Base-by-base conservation (phyloP, 2,888 invertebrate genomes). In the Trilocha varians region DNA sequence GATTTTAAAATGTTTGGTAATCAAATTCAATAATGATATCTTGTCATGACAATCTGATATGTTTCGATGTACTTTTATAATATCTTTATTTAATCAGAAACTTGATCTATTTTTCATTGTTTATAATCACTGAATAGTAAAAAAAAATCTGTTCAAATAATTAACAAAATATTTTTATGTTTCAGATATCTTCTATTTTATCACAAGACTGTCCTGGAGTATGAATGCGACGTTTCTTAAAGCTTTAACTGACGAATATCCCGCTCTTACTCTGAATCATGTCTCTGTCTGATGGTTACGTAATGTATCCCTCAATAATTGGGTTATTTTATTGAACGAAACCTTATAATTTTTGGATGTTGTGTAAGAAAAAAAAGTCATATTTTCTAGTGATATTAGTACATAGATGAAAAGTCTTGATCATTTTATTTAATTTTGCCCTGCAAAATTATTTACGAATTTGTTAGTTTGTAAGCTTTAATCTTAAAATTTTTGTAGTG, bases 131-230 rank as follows among this genome's bases (percentile, higher is more conserved):
- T n/a, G n/a, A n/a, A n/a, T n/a, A n/a, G n/a, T n/a, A n/a, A n/a
- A n/a, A n/a, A n/a, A n/a, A n/a, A n/a, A n/a, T n/a, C n/a, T n/a
- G n/a, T n/a, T n/a, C n/a, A n/a, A n/a, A n/a, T 34, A 39, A 41
- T 13, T 39, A 32, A 41, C 42, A 33, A 44, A 16, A 41, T 48
- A 47, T 47, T 48, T 52, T 53, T 65, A 59, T 60, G 57, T 90
- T 89, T 51, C 88, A 96, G 96, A 59, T 98, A 97, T 80, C 89
- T 98, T 47, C 89, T 98, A 49, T 98, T 98, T 88, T 98, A 98
- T 83, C 97, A 98, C 87, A 97, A 98, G 84, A 95, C 96, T 78
- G 93, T 96, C 50, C 82, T 98, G 80, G 96, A 96, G 70, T 98
- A 96, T 62, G 92, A 91, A 50, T 75, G 76, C 51, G 78, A 78